Conservation (phyloP, 2,797 vertebrate species). For the Esox lucius region DNA sequence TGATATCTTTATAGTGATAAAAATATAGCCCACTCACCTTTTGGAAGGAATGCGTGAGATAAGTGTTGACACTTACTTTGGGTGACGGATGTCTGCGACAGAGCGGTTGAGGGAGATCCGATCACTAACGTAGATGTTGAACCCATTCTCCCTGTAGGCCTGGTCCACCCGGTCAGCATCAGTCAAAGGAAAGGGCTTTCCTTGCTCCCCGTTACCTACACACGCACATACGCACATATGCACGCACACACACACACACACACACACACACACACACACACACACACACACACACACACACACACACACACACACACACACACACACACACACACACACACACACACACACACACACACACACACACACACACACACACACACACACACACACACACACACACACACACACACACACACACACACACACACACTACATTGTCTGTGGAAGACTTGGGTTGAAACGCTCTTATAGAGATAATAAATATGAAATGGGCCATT, state of each 20-base stretch:
- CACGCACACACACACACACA: slow-evolving; percentile 10
- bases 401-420: background rate
- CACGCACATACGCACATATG: slow-evolving; percentile 36
- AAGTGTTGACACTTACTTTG: slow-evolving; percentile 80
- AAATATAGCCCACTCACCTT: background rate
- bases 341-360: background rate
- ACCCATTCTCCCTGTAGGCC: slow-evolving; percentile 96
- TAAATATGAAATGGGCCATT: no score
- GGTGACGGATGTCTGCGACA: slow-evolving; percentile 91
- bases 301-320: background rate
- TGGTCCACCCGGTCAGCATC: slow-evolving; percentile 89
- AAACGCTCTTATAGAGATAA: background rate
- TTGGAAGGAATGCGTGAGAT: background rate
- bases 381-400: background rate
- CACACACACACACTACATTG: background rate
- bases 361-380: background rate
- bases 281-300: background rate
- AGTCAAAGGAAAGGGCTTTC: slow-evolving; percentile 84
- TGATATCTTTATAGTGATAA: background rate
- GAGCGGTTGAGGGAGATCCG: slow-evolving; percentile 94
- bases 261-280: background rate
- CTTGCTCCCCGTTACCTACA: slow-evolving; percentile 91
- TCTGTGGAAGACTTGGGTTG: background rate
- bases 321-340: background rate
- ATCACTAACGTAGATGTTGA: slow-evolving; percentile 96